phyloP scores from a whole-genome alignment of 2,113 vertebrate species.

The Corydoras maculifer region DNA sequence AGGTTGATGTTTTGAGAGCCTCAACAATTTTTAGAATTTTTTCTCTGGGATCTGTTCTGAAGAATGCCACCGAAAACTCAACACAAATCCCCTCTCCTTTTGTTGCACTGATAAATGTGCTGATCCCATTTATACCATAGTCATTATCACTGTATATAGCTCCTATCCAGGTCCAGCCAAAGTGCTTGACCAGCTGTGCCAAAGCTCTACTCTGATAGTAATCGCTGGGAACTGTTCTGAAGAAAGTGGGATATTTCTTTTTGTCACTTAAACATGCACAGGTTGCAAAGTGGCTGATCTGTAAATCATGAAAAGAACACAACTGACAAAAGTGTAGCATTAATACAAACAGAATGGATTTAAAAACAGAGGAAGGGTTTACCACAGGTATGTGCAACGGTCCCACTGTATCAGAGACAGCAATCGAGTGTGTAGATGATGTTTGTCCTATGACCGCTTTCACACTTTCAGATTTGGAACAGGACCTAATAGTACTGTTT shows the following conservation, averaged over 20 bases:
- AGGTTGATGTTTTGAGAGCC: slow-evolving; percentile 42
- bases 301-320: background rate
- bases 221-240: slow-evolving; percentile 54
- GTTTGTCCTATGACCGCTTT: slow-evolving; percentile 52
- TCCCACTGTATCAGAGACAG: slow-evolving; percentile 44
- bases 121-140: slow-evolving; percentile 51
- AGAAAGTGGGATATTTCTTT: slow-evolving; percentile 48
- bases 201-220: slow-evolving; percentile 51
- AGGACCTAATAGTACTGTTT: slow-evolving; percentile 8
- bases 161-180: slow-evolving; percentile 55
- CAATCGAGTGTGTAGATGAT: slow-evolving; percentile 48
- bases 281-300: slow-evolving; percentile 56
- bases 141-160: slow-evolving; percentile 51
- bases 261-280: slow-evolving; percentile 51
- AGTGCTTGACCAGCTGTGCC: slow-evolving; percentile 47
- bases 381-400: slow-evolving; percentile 37
- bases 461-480: slow-evolving; percentile 40
- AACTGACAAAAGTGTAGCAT: background rate
- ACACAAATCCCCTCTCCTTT: slow-evolving; percentile 48
- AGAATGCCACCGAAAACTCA: slow-evolving; percentile 47
- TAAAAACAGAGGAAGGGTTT: background rate
- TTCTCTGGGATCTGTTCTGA: slow-evolving; percentile 41
- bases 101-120: slow-evolving; percentile 47
- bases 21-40: slow-evolving; percentile 45
- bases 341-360: background rate